Conservation (phyloP, 2,888 invertebrate genomes). For the Lycaena phlaeas region DNA sequence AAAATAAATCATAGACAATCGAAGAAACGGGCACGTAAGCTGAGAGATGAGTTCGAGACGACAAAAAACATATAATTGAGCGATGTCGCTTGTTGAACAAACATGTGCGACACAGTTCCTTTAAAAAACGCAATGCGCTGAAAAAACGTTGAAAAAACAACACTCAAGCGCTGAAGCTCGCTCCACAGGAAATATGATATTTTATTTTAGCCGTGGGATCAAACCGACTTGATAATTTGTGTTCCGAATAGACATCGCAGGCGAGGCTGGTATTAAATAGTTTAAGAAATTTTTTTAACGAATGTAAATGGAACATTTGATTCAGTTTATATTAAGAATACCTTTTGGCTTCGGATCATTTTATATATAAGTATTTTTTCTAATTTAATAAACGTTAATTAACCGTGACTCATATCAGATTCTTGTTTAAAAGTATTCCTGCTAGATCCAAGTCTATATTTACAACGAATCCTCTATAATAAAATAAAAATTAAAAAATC, state of each 20-base stretch:
- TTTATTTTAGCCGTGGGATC: slow-evolving; percentile 73
- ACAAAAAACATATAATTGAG: slow-evolving; percentile 24
- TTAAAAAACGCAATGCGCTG: slow-evolving; percentile 55
- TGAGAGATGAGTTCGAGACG: slow-evolving; percentile 16
- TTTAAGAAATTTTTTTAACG: slow-evolving; percentile 53
- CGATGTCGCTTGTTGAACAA: slow-evolving; percentile 54
- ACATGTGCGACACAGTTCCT: slow-evolving; percentile 66
- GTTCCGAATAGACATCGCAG: slow-evolving; percentile 60
- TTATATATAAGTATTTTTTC: not conserved
- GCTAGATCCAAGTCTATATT: too few species aligned
- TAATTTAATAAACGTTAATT: not conserved
- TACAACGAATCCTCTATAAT: too few species aligned
- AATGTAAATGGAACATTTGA: slow-evolving; percentile 36
- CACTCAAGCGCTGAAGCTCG: slow-evolving; percentile 63
- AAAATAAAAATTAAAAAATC: too few species aligned
- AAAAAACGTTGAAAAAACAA: slow-evolving; percentile 51
- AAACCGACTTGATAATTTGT: slow-evolving; percentile 69
- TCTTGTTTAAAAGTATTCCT: too few species aligned
- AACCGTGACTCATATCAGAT: not conserved
- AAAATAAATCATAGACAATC: slow-evolving; percentile 7
- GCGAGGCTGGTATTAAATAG: slow-evolving; percentile 56
- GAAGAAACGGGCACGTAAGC: slow-evolving; percentile 10
- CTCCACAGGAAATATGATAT: slow-evolving; percentile 71
- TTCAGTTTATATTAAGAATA: slow-evolving; percentile 31
- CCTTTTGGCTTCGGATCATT: not conserved